phyloP scores from a whole-genome alignment of 2,797 vertebrate genomes.

The Scleropages formosus region DNA sequence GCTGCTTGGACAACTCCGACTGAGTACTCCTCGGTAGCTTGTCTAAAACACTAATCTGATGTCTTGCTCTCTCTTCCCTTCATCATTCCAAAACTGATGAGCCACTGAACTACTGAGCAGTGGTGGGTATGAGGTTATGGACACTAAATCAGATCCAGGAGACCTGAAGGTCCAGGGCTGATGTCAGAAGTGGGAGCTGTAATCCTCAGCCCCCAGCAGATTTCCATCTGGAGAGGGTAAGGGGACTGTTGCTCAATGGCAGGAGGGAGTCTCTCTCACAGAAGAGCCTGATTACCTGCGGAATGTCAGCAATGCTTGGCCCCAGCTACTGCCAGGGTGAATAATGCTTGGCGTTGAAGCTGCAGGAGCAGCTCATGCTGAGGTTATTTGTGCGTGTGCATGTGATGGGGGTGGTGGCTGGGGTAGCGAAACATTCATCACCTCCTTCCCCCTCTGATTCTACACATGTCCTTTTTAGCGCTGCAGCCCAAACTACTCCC shows the following conservation, averaged over 20 bases:
- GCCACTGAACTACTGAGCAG: too few species aligned
- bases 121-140: too few species aligned
- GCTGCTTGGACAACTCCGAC: too few species aligned
- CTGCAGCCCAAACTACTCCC: too few species aligned
- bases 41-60: too few species aligned
- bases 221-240: slow-evolving; percentile 40
- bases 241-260: slow-evolving; percentile 38
- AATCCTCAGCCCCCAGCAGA: slow-evolving; percentile 39
- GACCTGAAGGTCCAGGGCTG: slow-evolving; percentile 43
- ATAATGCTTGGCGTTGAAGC: slow-evolving; percentile 70
- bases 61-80: too few species aligned
- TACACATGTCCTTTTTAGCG: too few species aligned
- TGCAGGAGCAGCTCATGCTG: slow-evolving; percentile 60
- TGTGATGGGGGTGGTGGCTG: slow-evolving; percentile 35
- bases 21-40: too few species aligned
- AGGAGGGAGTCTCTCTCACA: slow-evolving; percentile 51
- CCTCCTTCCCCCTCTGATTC: slow-evolving; percentile 2
- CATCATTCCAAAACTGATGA: too few species aligned
- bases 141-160: slow-evolving; percentile 42
- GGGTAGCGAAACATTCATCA: slow-evolving; percentile 48
- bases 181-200: slow-evolving; percentile 42
- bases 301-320: slow-evolving; percentile 83
- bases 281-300: slow-evolving; percentile 73
- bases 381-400: slow-evolving; percentile 56
- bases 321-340: slow-evolving; percentile 73